These are phyloP conservation scores for Napeogenes sylphis DNA, from an alignment of 2,888 invertebrate genomes.

Conservation along the genomic window DNA sequence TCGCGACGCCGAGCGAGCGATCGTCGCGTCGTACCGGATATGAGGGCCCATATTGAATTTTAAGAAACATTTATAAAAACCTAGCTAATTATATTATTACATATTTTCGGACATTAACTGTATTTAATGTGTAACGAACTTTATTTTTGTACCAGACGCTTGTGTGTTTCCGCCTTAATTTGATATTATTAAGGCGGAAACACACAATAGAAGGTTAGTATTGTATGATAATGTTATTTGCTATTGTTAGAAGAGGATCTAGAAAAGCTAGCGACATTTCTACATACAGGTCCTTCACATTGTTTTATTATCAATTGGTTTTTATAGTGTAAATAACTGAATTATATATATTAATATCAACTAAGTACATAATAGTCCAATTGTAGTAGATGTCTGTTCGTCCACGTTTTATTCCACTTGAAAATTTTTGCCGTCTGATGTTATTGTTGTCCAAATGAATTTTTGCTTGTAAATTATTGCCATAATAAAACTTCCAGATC, in stretches of 20 bases:
- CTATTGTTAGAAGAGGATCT: slow-evolving; percentile 34
- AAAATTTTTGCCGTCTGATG: slow-evolving; percentile 69
- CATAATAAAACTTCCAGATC: slow-evolving; percentile 43
- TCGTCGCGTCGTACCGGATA: slow-evolving; percentile 43
- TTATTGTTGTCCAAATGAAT: slow-evolving; percentile 65
- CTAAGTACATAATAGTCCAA: slow-evolving; percentile 69
- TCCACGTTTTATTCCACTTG: slow-evolving; percentile 71
- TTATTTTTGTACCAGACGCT: slow-evolving; percentile 40
- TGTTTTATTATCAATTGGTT: slow-evolving; percentile 46
- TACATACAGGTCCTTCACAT: slow-evolving; percentile 35
- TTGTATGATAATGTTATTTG: slow-evolving; percentile 35
- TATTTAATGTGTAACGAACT: slow-evolving; percentile 39
- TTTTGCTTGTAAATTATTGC: slow-evolving; percentile 49
- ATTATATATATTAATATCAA: slow-evolving; percentile 54
- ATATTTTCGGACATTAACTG: slow-evolving; percentile 51
- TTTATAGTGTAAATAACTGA: slow-evolving; percentile 61
- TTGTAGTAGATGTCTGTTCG: slow-evolving; percentile 66
- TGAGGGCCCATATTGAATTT: slow-evolving; percentile 49
- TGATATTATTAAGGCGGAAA: slow-evolving; percentile 15
- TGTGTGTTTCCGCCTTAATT: slow-evolving; percentile 41
- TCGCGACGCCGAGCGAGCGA: slow-evolving; percentile 26
- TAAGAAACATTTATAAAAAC: slow-evolving; percentile 37
- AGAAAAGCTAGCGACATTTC: slow-evolving; percentile 30
- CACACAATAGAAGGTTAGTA: slow-evolving; percentile 20
- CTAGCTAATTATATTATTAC: slow-evolving; percentile 40